Conservation (phyloP, 2,888 invertebrate species). For the Oeneis ivallda region DNA sequence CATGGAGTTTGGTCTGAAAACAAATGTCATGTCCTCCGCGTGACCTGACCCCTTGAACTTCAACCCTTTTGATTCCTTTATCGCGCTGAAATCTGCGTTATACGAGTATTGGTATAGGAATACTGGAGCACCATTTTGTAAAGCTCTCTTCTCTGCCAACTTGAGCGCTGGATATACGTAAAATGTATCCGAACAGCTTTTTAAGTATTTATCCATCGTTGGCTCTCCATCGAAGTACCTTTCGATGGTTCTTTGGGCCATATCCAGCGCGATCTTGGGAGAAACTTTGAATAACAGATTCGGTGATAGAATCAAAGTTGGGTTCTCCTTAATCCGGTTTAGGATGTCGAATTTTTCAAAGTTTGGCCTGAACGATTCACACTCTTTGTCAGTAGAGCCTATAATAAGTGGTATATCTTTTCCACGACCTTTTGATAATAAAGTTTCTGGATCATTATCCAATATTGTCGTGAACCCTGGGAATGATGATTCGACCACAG, state of each 20-base stretch:
- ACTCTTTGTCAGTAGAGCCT: slow-evolving; percentile 65
- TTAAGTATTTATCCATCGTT: slow-evolving; percentile 54
- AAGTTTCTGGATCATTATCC: slow-evolving; percentile 59
- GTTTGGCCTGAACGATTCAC: slow-evolving; percentile 59
- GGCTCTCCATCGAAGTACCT: slow-evolving; percentile 54
- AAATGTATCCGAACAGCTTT: slow-evolving; percentile 56
- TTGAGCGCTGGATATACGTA: slow-evolving; percentile 64
- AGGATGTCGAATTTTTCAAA: slow-evolving; percentile 56
- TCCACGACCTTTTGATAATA: slow-evolving; percentile 57
- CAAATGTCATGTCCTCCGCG: slow-evolving; percentile 81
- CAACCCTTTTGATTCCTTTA: slow-evolving; percentile 61
- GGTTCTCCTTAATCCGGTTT: slow-evolving; percentile 47
- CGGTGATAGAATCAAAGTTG: slow-evolving; percentile 50
- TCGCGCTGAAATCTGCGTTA: slow-evolving; percentile 68
- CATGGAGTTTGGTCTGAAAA: slow-evolving; percentile 67
- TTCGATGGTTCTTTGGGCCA: slow-evolving; percentile 47
- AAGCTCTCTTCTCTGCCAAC: slow-evolving; percentile 48
- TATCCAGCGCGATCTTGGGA: slow-evolving; percentile 39
- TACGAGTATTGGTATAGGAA: slow-evolving; percentile 80
- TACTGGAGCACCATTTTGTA: slow-evolving; percentile 60
- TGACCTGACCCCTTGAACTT: slow-evolving; percentile 79
- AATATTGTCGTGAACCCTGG: slow-evolving; percentile 61
- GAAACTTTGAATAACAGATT: slow-evolving; percentile 48
- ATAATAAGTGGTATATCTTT: slow-evolving; percentile 61
- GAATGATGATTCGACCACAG: slow-evolving; percentile 60